A percentile compares a stretch with the other conserved stretches of the same genome.
phyloP scores from a whole-genome alignment of 2,797 vertebrate genomes.

The Eospalax fontanierii region DNA sequence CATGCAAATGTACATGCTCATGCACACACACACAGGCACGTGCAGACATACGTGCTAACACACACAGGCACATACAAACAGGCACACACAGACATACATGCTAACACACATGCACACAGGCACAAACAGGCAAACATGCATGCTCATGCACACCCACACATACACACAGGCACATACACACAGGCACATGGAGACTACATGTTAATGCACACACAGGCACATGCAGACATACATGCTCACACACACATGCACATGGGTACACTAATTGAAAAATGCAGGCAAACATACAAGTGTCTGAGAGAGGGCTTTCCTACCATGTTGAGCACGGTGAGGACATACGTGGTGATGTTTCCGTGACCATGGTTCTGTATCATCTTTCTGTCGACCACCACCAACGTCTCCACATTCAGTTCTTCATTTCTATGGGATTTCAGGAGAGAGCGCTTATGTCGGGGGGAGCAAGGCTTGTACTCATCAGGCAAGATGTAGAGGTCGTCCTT shows the following conservation, averaged over 20 bases:
- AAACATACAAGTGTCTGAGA: too few relatives aligned
- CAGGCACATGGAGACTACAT: neutral
- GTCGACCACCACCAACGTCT: constrained; percentile 96
- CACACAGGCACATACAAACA: neutral
- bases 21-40: neutral
- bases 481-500: constrained; percentile 90
- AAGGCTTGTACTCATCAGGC: constrained; percentile 92
- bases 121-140: neutral
- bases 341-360: constrained; percentile 95
- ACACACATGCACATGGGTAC: neutral
- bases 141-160: neutral
- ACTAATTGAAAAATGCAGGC: too few relatives aligned
- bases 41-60: too few relatives aligned
- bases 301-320: constrained; percentile 93
- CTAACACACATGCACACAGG: neutral
- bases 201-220: too few relatives aligned
- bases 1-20: neutral
- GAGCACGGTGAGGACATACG: constrained; percentile 95
- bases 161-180: neutral
- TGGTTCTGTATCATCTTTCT: constrained; percentile 95
- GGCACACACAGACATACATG: too few relatives aligned
- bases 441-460: constrained; percentile 89
- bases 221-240: neutral
- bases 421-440: constrained; percentile 88
- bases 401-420: constrained; percentile 93